Base-by-base conservation (phyloP, 1,140 invertebrate species). In the Brachionus koreanus region DNA sequence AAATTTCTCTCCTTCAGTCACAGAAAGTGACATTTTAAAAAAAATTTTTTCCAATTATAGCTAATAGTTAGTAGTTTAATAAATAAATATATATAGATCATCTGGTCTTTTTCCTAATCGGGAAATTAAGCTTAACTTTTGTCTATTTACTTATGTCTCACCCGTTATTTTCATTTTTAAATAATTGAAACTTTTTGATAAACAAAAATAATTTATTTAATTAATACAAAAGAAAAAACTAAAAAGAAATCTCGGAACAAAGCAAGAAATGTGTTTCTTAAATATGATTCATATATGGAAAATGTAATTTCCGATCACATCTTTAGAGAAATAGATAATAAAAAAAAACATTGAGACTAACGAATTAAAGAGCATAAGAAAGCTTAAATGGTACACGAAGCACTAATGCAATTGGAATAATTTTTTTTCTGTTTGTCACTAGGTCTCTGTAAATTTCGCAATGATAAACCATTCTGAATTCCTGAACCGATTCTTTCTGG, bases 401-500 rank as follows among this genome's bases (percentile, higher is more conserved):
- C 69, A 74, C 46, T 74, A 23, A 74, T 25, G 25, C 69, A 74
- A 74, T 29, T 74, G 69, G 69, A 74, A 74, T 46, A 29, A 74
- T 74, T 74, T 46, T n/a, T 74, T 23, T 72, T 72, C 10, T 74
- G 69, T 46, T 74, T 74, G 19, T 74, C 69, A 74, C 29, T 74
- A 3, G 42, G 12, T 74, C 65, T 35, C 5, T 74, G 39, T 16
- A 74, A 74, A 74, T 33, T 74, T 35, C 69, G 16, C 69, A 74
- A 74, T 12, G 69, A 74, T 9, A 74, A 46, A 33, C 76, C 57
- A 13, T 89, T 93, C 84, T 93, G 92, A 83, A 93, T 93, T 6
- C 92, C 93, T 23, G 93, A 94, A 6, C 93, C 93, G 89, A 93
- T 93, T 83, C 92, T 90, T 85, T 94, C 93, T 5, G 93, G 93